Percentiles rank a stretch among this genome's conserved stretches.
Evolutionary conservation across 2,797 vertebrate species (phyloP).

Genomic region (Philypnodon macrostomus): DNA sequence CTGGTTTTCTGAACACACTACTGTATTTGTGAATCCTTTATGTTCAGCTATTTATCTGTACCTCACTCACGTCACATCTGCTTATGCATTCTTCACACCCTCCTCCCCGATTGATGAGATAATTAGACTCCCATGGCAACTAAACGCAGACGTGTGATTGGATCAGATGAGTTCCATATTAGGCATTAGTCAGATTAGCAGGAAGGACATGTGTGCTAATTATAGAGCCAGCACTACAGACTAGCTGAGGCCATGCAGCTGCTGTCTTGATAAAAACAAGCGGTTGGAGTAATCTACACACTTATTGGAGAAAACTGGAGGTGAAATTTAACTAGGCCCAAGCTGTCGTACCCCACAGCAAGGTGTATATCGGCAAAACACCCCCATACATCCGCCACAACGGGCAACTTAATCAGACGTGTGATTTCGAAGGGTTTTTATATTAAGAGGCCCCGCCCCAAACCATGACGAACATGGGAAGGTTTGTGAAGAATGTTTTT

Average conservation of each 20-base stretch:
- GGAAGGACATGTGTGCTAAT: slow-evolving; percentile 44
- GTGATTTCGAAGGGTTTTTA: too few species aligned
- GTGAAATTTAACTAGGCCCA: too few species aligned
- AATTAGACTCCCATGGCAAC: slow-evolving; percentile 41
- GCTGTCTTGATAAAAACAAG: slow-evolving; percentile 38
- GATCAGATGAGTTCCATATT: slow-evolving; percentile 47
- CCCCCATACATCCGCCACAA: too few species aligned
- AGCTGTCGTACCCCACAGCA: too few species aligned
- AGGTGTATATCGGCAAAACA: too few species aligned
- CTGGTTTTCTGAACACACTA: too few species aligned
- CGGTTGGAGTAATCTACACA: slow-evolving; percentile 5
- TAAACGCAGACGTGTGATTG: slow-evolving; percentile 39
- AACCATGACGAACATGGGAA: too few species aligned
- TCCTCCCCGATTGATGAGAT: slow-evolving; percentile 30
- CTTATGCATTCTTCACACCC: neutral
- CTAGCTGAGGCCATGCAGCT: slow-evolving; percentile 20
- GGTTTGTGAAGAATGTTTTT: too few species aligned
- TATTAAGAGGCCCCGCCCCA: too few species aligned
- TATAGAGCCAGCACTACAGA: slow-evolving; percentile 38
- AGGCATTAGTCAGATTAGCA: slow-evolving; percentile 36
- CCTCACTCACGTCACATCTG: neutral
- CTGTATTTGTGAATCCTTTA: too few species aligned
- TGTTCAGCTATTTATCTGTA: too few species aligned
- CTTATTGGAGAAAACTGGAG: slow-evolving; percentile 9
- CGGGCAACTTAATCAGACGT: too few species aligned